Evolutionary conservation across 2,797 vertebrate species (phyloP).

Genomic region (Lepus townsendii): DNA sequence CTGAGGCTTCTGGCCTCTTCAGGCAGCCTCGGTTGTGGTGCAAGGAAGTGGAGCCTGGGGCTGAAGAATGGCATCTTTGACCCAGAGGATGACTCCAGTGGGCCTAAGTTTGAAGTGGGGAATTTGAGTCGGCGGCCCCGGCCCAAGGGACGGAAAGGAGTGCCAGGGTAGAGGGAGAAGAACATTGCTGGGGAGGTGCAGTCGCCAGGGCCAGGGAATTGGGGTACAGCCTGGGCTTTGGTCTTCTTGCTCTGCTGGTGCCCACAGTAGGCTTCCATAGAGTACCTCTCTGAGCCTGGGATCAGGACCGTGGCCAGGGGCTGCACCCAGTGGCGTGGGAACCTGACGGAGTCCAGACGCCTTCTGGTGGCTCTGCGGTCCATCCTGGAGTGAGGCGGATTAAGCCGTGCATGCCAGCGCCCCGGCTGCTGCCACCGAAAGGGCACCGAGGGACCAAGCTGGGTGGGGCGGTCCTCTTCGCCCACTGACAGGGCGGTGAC

Average conservation of each 20-base stretch:
- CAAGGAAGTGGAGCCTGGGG: not conserved
- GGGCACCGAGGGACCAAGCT: rapidly evolving
- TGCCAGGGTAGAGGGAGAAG: not conserved
- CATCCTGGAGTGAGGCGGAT: rapidly evolving
- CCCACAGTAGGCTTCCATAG: not conserved
- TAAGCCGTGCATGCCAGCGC: rapidly evolving
- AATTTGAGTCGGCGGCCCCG: not conserved
- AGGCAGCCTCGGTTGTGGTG: conserved; percentile 4
- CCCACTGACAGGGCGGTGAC: rapidly evolving
- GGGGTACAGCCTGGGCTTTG: rapidly evolving
- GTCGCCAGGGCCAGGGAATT: rapidly evolving
- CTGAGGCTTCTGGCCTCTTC: not conserved
- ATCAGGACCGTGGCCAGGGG: conserved; percentile 88
- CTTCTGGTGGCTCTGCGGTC: not conserved
- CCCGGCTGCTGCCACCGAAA: not conserved
- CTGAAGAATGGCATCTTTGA: conserved; percentile 34
- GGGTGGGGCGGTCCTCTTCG: rapidly evolving
- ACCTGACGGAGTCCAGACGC: conserved; percentile 67
- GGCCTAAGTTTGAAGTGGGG: conserved; percentile 1
- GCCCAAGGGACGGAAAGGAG: not conserved
- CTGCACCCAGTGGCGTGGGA: conserved; percentile 81
- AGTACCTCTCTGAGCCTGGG: rapidly evolving
- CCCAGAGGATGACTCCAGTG: not conserved
- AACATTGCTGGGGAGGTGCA: rapidly evolving
- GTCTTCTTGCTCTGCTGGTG: not conserved